These are phyloP conservation scores for Macquaria australasica DNA, from an alignment of 2,113 vertebrate genomes.

Conservation along the genomic window DNA sequence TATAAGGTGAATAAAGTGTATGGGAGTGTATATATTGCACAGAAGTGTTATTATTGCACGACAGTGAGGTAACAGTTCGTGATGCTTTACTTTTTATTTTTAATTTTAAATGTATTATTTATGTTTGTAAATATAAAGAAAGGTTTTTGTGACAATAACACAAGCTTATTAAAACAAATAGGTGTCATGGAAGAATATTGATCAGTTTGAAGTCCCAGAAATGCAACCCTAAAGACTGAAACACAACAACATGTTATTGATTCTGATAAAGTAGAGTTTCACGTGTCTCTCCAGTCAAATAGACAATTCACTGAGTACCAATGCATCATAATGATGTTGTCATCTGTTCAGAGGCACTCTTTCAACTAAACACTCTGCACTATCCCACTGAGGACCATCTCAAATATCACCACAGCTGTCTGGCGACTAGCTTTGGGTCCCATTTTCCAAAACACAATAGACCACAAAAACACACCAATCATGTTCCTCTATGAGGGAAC, in stretches of 20 bases:
- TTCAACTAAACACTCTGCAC: conserved; percentile 11
- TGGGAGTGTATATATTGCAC: too few relatives aligned
- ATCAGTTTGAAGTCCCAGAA: conserved; percentile 21
- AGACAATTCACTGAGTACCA: not conserved
- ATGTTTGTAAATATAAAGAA: not conserved
- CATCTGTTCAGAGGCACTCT: conserved; percentile 27
- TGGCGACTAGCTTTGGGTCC: conserved; percentile 34
- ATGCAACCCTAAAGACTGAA: not conserved
- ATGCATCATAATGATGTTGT: conserved; percentile 1
- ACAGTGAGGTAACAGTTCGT: too few relatives aligned
- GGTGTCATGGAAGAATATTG: not conserved
- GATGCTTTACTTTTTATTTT: not conserved
- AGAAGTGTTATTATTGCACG: too few relatives aligned
- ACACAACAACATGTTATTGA: not conserved
- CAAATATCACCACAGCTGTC: conserved; percentile 77
- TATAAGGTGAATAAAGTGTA: too few relatives aligned
- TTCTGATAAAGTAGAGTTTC: conserved; percentile 7
- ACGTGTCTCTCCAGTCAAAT: not conserved
- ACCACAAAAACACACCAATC: conserved; percentile 52
- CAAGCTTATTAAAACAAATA: not conserved
- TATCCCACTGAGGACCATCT: conserved; percentile 51
- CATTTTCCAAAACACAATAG: conserved; percentile 72
- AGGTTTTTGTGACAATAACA: not conserved
- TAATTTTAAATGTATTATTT: not conserved
- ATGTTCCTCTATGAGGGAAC: conserved; percentile 27